Evolutionary conservation across 2,797 vertebrate species (phyloP), one percentile per base, ranked within the genome.

Genomic region (Meda fulgida): DNA sequence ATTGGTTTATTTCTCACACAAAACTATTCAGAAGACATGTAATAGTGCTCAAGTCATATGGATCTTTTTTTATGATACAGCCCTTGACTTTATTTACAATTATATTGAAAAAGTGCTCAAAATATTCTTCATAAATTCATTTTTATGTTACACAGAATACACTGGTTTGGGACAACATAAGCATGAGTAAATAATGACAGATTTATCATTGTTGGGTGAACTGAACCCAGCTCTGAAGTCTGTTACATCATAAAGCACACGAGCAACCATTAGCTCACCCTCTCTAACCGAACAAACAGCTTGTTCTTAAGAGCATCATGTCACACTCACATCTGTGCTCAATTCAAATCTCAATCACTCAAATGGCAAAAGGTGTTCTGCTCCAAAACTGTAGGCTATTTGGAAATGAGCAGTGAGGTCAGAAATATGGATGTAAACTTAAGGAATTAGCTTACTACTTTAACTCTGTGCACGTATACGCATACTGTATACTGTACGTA

Each of bases 271-370:
- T 55, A 19, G 58, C 55, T 75, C 29, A 80, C 21, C 81, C 16
- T 65, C n/a, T 46, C 48, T 75, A 43, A 70, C 58, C 16, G 10
- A 72, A 77, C 40, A 69, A 80, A 63, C 83, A 82, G 79, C 79
- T 80, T 63, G 66, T 65, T 53, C 55, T 66, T 72, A 38, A 34
- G 69, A 71, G 66, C 65, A 48, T 60, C 65, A 55, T 66, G 69
- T 78, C 83, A 63, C n/a, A 72, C 43, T 69, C 85, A 81, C 88
- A 88, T 85, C 85, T 88, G 80, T 85, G 83, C 77, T 83, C 83
- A 88, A 88, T 88, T 89, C 85, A 78, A 78, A 88, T 65, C 66
- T 51, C 75, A 83, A 87, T 87, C 81, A 53, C 86, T 85, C 51
- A 71, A 85, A 89, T 83, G 65, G 78, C 51, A 75, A 70, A 58